These are phyloP conservation scores for Ictalurus punctatus DNA, from an alignment of 2,113 vertebrate genomes.

Conservation along the genomic window DNA sequence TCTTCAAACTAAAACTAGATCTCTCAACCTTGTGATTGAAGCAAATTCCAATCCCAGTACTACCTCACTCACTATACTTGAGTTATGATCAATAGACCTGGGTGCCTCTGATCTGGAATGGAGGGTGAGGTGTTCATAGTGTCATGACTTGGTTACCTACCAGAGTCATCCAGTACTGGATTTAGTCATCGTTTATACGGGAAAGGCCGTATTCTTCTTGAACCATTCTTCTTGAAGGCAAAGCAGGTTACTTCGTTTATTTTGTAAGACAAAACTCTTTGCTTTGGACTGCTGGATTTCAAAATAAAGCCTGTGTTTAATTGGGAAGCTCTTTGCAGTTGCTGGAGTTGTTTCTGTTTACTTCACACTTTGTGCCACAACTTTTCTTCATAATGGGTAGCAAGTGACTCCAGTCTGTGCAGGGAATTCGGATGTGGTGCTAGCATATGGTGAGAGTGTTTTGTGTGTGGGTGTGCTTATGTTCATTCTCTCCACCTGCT, in stretches of 20 bases:
- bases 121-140: not conserved
- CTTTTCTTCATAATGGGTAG: conserved; percentile 39
- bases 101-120: not conserved
- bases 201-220: not conserved
- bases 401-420: conserved; percentile 9
- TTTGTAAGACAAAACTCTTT: not conserved
- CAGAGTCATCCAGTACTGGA: not conserved
- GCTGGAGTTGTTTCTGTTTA: conserved; percentile 31
- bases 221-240: not conserved
- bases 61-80: not conserved
- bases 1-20: not conserved
- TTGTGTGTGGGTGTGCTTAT: conserved; percentile 22
- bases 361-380: conserved; percentile 4
- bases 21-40: not conserved
- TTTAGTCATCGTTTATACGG: not conserved
- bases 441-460: conserved; percentile 19
- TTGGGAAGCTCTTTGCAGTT: not conserved
- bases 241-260: not conserved
- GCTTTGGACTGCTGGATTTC: not conserved
- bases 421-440: not conserved
- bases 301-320: not conserved
- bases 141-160: not conserved
- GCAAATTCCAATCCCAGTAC: not conserved
- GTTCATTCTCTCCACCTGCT: conserved; percentile 8
- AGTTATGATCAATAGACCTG: not conserved